Percentiles rank a stretch among this genome's conserved stretches.
Evolutionary conservation across 2,888 invertebrate species (phyloP).

Genomic region (Mythimna pallens): DNA sequence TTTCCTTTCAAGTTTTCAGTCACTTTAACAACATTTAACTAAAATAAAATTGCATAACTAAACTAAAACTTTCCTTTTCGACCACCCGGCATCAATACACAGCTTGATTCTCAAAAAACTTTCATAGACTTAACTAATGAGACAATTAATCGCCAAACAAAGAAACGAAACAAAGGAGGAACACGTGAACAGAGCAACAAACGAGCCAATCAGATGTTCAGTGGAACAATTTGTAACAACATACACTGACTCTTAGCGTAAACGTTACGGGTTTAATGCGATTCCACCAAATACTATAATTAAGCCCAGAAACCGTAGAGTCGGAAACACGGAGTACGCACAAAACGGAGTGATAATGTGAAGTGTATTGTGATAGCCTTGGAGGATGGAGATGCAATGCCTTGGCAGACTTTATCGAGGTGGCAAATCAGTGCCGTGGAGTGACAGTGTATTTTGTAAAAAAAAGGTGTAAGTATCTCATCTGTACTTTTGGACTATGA

Average conservation of each 20-base stretch:
- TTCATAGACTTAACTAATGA: background rate
- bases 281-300: conserved; percentile 45
- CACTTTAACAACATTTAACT: no score
- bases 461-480: no score
- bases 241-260: conserved; percentile 36
- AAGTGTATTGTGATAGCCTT: background rate
- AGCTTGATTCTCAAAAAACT: background rate
- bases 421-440: background rate
- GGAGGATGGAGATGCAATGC: background rate
- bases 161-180: conserved; percentile 15
- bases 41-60: no score
- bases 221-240: conserved; percentile 43
- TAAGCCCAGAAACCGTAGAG: conserved; percentile 31
- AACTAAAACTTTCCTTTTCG: background rate
- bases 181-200: conserved; percentile 31
- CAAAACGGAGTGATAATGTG: conserved; percentile 29
- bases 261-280: conserved; percentile 30
- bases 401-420: no score
- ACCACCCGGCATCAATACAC: background rate
- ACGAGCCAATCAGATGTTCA: conserved; percentile 30
- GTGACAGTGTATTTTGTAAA: background rate
- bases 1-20: no score
- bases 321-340: conserved; percentile 11
- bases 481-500: background rate
- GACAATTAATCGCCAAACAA: conserved; percentile 15